Percentiles rank a stretch among this genome's conserved stretches.
These are phyloP conservation scores for Zingel zingel DNA, from an alignment of 2,113 vertebrate genomes.

Conservation along the genomic window DNA sequence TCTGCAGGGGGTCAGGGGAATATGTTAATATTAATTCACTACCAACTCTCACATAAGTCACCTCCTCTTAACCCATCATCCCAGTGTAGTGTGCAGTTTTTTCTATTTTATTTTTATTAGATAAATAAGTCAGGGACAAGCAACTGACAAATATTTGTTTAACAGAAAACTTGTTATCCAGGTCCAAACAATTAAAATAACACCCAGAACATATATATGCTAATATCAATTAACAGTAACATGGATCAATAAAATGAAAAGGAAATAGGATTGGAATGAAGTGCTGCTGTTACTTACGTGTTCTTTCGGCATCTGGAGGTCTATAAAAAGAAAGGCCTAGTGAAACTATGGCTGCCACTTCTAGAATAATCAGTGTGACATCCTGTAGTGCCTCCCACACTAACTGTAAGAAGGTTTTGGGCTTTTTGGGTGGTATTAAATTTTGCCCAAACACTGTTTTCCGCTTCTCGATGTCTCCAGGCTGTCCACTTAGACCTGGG, in stretches of 20 bases:
- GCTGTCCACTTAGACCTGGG: conserved; percentile 95
- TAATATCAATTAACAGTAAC: background rate
- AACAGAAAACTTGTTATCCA: background rate
- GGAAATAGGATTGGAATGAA: conserved; percentile 12
- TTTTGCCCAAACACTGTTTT: conserved; percentile 95
- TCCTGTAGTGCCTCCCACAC: conserved; percentile 99
- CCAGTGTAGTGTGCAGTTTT: background rate
- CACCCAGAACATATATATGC: background rate
- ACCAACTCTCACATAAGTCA: background rate
- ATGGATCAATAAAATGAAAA: background rate
- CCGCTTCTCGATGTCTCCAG: conserved; percentile 96
- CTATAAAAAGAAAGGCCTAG: conserved; percentile 99
- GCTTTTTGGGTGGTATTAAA: conserved; percentile 99
- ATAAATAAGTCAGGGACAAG: background rate
- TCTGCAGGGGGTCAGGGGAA: conserved; percentile 77
- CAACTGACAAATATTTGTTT: background rate
- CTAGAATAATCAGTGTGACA: conserved; percentile 99
- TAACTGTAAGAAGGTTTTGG: conserved; percentile 99
- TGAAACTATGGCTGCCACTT: conserved; percentile 99
- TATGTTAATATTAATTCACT: background rate
- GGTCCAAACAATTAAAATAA: background rate
- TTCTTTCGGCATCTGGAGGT: conserved; percentile 92
- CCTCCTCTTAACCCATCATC: background rate
- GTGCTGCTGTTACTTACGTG: conserved; percentile 83
- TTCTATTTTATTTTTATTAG: too few species aligned